Evolutionary conservation across 2,888 invertebrate genomes (phyloP).

Genomic region (Troides aeacus): DNA sequence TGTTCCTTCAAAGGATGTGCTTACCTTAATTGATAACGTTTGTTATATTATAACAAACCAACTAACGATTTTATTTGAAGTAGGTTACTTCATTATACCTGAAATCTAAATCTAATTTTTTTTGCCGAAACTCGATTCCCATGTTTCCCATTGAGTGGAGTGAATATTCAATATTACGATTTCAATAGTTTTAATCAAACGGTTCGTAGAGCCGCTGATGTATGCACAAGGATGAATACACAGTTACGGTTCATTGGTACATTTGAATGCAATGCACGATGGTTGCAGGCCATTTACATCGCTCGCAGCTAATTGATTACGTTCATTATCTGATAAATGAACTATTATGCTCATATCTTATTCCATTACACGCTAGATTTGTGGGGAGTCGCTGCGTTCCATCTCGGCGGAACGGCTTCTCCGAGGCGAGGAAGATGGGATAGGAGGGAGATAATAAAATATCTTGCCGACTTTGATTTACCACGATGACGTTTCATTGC

Average conservation of each 20-base stretch:
- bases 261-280: constrained; percentile 27
- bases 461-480: neutral
- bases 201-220: constrained; percentile 6
- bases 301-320: constrained; percentile 28
- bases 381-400: constrained; percentile 13
- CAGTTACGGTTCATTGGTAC: constrained; percentile 28
- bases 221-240: constrained; percentile 4
- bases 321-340: constrained; percentile 30
- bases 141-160: too few relatives aligned
- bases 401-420: constrained; percentile 2
- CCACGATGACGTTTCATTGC: neutral
- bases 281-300: constrained; percentile 24
- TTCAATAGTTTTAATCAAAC: constrained; percentile 7
- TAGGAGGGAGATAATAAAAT: constrained; percentile 1
- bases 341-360: constrained; percentile 23
- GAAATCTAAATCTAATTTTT: too few relatives aligned
- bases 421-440: constrained; percentile 6
- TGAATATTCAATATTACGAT: too few relatives aligned
- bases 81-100: too few relatives aligned
- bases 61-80: too few relatives aligned
- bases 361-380: constrained; percentile 26
- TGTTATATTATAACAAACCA: too few relatives aligned
- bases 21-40: too few relatives aligned
- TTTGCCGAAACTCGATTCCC: too few relatives aligned
- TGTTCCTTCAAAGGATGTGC: too few relatives aligned